Percentiles rank a stretch among this genome's conserved stretches.
phyloP scores from a whole-genome alignment of 2,888 invertebrate genomes.

The Acrobasis repandana region DNA sequence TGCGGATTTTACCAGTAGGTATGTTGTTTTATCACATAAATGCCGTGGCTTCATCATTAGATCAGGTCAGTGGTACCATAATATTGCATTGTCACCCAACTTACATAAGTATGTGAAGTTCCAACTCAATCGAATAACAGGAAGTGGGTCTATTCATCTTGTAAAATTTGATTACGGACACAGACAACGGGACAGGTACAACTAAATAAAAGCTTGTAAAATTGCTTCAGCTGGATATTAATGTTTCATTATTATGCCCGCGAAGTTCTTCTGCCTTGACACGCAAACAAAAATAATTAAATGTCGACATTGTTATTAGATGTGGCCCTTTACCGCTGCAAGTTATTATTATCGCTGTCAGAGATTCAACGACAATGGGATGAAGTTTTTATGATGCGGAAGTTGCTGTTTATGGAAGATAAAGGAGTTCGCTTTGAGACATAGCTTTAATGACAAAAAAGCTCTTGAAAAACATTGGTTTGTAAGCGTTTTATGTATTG shows the following conservation, averaged over 20 bases:
- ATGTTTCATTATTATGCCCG: not conserved
- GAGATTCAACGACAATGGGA: conserved; percentile 3
- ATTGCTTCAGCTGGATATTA: no score
- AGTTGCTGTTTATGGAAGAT: conserved; percentile 18
- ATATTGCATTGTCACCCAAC: no score
- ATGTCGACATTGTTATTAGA: conserved; percentile 16
- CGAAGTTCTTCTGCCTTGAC: not conserved
- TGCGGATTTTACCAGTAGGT: no score
- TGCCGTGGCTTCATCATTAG: no score
- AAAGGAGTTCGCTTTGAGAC: conserved; percentile 10
- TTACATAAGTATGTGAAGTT: no score
- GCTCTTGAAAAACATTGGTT: not conserved
- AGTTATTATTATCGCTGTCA: not conserved
- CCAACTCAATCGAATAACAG: no score
- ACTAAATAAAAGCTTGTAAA: no score
- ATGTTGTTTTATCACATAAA: no score
- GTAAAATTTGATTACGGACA: no score
- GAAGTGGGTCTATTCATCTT: no score
- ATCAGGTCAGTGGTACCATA: no score
- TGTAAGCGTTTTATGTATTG: not conserved
- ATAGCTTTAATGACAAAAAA: conserved; percentile 1
- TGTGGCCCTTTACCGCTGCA: conserved; percentile 1
- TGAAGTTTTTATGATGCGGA: conserved; percentile 14
- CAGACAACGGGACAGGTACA: no score
- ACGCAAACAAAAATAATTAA: conserved; percentile 14